Base-by-base conservation (phyloP, 2,888 invertebrate species). In the Drosophila heteroneura region DNA sequence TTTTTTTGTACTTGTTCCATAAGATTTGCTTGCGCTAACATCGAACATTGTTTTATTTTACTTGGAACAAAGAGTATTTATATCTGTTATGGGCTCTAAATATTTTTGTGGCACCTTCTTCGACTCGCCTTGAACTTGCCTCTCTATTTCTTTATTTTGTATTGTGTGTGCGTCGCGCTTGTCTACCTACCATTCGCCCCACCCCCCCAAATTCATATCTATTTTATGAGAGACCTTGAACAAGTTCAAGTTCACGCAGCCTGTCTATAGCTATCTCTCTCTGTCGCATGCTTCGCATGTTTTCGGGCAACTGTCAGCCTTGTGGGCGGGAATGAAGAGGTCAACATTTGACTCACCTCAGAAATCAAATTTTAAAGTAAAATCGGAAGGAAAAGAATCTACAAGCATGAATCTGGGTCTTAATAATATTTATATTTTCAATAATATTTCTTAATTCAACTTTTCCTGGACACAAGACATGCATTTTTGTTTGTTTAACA, bases 181-280 rank as follows among this genome's bases (percentile, higher is more conserved):
- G 39, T 57, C 49, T 19, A 10, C 32, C 16, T 51, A 49, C 79
- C 37, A 22, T 33, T 60, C 30, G 5, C 28, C 33, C n/a, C 52
- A 4, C 2, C 22, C 12, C 19, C 12, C 37, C 30, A 22, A 22
- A 53, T 64, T 57, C 71, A 67, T 70, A 77, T 26, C 51, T 70
- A 66, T 72, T 68, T 76, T 54, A 61, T 62, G 52, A 76, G 60
- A 85, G 85, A 76, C 85, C 90, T 85, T 85, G 85, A 90, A 79
- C 56, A 79, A 88, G 85, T 85, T 85, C 85, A 85, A 85, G 90
- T 85, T 85, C 81, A 81, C 70, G 61, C 61, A 74, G 70, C 61
- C 67, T 58, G 44, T 53, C 35, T 26, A 16, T 44, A 19, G 41
- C 32, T 19, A 2, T 16, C 58, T 32, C 39, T 35, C 78, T 78